Conservation (phyloP, 2,797 vertebrate species). For the Erethizon dorsatum region DNA sequence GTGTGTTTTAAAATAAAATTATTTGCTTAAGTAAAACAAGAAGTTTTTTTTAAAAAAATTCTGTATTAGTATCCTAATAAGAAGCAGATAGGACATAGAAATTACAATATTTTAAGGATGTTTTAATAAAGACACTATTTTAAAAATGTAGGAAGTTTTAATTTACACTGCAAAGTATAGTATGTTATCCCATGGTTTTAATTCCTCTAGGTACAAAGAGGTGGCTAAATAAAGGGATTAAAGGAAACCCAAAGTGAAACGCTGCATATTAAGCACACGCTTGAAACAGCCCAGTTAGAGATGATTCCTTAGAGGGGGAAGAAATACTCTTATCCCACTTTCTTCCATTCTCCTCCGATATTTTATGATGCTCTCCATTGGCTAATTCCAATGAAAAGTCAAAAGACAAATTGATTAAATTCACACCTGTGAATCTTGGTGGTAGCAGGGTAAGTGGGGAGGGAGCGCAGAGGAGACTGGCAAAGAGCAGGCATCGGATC, state of each 20-base stretch:
- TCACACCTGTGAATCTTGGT: not conserved
- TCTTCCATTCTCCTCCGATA: not conserved
- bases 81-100: not conserved
- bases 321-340: not conserved
- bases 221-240: not conserved
- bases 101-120: not conserved
- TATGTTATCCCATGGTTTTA: not conserved
- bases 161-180: not conserved
- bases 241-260: not conserved
- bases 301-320: not conserved
- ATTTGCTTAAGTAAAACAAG: constrained; percentile 9
- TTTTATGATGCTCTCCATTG: not conserved
- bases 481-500: not conserved
- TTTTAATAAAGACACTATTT: not conserved
- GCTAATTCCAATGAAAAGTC: not conserved
- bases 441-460: rapidly evolving
- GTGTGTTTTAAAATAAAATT: not conserved
- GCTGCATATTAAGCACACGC: not conserved
- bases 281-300: not conserved
- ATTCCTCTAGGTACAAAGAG: not conserved
- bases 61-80: not conserved
- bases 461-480: rapidly evolving
- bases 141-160: not conserved
- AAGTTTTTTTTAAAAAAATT: not conserved
- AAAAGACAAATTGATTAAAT: not conserved